Conservation (phyloP, 2,797 vertebrate species). For the Margarornis squamiger region DNA sequence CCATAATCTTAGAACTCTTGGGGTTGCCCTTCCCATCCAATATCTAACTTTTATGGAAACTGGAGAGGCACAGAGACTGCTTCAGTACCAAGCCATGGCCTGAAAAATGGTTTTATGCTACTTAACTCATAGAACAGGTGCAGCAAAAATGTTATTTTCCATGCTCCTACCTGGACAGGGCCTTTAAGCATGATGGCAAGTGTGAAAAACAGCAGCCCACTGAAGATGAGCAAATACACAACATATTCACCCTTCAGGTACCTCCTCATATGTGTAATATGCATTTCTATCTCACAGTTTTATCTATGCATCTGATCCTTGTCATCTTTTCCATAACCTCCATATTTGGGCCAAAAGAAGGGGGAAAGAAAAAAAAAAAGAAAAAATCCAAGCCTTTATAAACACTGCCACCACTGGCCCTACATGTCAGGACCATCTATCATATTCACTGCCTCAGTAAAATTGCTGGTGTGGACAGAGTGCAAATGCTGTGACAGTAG, state of each 20-base stretch:
- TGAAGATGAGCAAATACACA: background rate
- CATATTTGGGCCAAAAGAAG: background rate
- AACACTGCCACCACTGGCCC: background rate
- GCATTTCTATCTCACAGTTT: background rate
- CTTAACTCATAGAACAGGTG: background rate
- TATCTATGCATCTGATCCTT: background rate
- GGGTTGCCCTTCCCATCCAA: background rate
- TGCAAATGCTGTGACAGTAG: background rate
- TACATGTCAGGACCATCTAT: background rate
- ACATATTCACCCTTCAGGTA: accelerated
- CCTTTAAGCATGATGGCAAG: background rate
- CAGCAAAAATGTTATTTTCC: background rate
- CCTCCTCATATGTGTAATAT: accelerated
- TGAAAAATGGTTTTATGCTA: background rate
- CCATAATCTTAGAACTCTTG: background rate
- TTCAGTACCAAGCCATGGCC: background rate
- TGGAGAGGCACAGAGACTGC: background rate
- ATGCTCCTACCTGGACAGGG: background rate
- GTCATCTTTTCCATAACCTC: background rate
- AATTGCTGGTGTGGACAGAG: constrained; percentile 24
- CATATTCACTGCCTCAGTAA: background rate
- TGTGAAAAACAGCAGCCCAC: background rate
- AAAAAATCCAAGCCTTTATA: background rate
- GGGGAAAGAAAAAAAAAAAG: accelerated
- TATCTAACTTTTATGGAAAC: background rate